phyloP scores from a whole-genome alignment of 2,113 vertebrate species.

The Hippocampus guttulatus region DNA sequence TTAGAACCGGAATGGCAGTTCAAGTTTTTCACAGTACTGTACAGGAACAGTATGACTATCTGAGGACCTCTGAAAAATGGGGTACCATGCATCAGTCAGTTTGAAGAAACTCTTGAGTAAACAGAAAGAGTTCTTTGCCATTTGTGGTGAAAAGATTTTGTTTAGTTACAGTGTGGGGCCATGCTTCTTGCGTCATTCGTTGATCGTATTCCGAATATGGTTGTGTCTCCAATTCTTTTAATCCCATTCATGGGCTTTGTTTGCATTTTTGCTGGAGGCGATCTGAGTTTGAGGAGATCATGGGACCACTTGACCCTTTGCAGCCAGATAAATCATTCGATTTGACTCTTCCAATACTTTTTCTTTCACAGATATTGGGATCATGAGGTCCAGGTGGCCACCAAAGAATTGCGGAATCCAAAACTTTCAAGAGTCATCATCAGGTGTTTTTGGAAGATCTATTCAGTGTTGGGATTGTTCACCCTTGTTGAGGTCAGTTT shows the following conservation, averaged over 20 bases:
- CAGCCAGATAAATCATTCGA: neutral
- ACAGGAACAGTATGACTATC: too few relatives aligned
- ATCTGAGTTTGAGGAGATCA: neutral
- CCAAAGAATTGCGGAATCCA: constrained; percentile 75
- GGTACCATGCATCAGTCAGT: too few relatives aligned
- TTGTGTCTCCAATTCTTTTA: neutral
- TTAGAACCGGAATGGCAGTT: too few relatives aligned
- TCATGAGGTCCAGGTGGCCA: constrained; percentile 75
- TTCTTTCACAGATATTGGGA: constrained; percentile 80
- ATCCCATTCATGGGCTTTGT: neutral
- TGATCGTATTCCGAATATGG: too few relatives aligned
- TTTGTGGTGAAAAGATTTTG: too few relatives aligned
- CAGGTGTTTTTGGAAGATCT: constrained; percentile 86
- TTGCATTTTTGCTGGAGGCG: neutral
- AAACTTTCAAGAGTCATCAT: constrained; percentile 82
- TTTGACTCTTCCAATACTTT: neutral
- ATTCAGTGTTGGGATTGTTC: constrained; percentile 81
- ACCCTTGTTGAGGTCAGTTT: constrained; percentile 83
- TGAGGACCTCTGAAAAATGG: too few relatives aligned
- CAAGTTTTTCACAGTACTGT: too few relatives aligned
- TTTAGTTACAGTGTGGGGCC: too few relatives aligned
- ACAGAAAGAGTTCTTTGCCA: too few relatives aligned
- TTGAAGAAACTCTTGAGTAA: too few relatives aligned
- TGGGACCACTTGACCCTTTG: neutral
- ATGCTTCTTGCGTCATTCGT: too few relatives aligned